Percentiles rank a stretch among this genome's conserved stretches.
Conservation (phyloP, 37 sponge, comb jelly and placozoan species). For the Spongilla lacustris region DNA sequence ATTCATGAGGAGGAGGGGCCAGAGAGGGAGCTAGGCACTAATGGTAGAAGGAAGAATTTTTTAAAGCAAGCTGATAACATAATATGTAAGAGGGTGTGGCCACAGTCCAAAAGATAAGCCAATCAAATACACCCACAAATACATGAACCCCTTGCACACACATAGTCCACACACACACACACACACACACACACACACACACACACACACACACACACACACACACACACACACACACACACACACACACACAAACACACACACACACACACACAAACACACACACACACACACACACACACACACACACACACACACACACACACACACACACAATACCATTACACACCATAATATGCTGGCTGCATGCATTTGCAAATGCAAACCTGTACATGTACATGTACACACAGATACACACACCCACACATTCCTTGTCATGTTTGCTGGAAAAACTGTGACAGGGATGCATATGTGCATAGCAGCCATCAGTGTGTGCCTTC, state of each 20-base stretch:
- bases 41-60: background rate
- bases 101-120: background rate
- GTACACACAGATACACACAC: too few species aligned
- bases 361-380: too few species aligned
- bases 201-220: too few species aligned
- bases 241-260: background rate
- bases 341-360: too few species aligned
- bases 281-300: too few species aligned
- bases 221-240: background rate
- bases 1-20: background rate
- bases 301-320: too few species aligned
- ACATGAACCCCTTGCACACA: background rate
- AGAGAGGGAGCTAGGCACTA: background rate
- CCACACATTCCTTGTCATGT: too few species aligned
- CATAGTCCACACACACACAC: background rate
- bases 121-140: background rate
- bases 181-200: too few species aligned
- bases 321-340: too few species aligned
- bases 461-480: too few species aligned
- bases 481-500: background rate
- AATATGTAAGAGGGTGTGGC: conserved; percentile 1
- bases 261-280: background rate
- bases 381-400: too few species aligned
- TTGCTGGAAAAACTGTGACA: too few species aligned
- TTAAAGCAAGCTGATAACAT: background rate